phyloP scores from a whole-genome alignment of 2,797 vertebrate genomes.

The Anguilla megastoma region DNA sequence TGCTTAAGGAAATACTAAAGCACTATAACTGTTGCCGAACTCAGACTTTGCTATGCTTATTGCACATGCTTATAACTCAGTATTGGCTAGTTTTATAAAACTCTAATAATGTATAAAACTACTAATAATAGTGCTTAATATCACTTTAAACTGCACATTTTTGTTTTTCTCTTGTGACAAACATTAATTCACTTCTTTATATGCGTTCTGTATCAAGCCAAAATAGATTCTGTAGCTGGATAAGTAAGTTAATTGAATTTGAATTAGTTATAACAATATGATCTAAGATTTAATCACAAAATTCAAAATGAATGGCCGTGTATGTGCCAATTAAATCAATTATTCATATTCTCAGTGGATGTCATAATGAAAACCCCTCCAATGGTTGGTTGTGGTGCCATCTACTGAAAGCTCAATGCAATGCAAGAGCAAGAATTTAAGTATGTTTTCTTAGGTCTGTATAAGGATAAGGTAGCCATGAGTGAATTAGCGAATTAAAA shows the following conservation, averaged over 20 bases:
- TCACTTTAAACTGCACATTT: not conserved
- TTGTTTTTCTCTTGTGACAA: not conserved
- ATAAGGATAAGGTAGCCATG: not conserved
- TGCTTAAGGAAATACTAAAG: not conserved
- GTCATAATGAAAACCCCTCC: not conserved
- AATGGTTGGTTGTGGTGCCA: not conserved
- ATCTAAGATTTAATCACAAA: not conserved
- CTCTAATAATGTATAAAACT: no score
- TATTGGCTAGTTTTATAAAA: no score
- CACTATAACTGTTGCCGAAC: not conserved
- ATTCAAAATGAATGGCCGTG: not conserved
- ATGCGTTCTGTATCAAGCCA: not conserved
- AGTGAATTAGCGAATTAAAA: not conserved
- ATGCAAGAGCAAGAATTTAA: not conserved
- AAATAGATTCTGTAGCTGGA: not conserved
- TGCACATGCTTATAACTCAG: not conserved
- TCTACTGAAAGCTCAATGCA: not conserved
- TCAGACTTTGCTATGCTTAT: not conserved
- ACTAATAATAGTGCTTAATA: not conserved
- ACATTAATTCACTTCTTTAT: not conserved
- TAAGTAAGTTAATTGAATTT: not conserved
- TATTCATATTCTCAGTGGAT: not conserved
- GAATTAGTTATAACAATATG: not conserved
- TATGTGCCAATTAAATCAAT: not conserved
- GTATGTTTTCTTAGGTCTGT: not conserved